A percentile compares a stretch with the other conserved stretches of the same genome.
phyloP scores from a whole-genome alignment of 2,113 vertebrate species.

The Butastur rufipennis region DNA sequence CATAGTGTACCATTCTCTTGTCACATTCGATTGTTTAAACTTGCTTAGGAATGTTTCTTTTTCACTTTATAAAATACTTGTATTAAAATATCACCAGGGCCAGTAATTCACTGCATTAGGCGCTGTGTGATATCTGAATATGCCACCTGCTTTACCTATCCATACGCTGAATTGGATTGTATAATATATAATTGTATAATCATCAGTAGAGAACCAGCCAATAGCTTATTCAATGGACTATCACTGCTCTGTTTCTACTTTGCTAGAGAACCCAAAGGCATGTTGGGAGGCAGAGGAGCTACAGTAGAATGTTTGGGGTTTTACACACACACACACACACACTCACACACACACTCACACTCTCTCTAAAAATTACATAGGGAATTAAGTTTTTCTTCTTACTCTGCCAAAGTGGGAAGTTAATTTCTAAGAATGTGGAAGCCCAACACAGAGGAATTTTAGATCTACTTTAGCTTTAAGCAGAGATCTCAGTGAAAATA shows the following conservation, averaged over 20 bases:
- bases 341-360: neutral
- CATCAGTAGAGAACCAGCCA: neutral
- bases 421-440: neutral
- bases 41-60: neutral
- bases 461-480: neutral
- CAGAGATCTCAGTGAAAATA: neutral
- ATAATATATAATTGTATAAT: neutral
- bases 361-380: neutral
- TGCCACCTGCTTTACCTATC: neutral
- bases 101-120: neutral
- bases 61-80: neutral
- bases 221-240: neutral
- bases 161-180: neutral
- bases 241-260: neutral
- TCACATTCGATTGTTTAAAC: neutral
- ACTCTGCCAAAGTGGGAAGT: neutral
- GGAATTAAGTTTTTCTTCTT: neutral
- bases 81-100: neutral
- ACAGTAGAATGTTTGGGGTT: neutral
- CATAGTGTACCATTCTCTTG: neutral
- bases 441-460: neutral
- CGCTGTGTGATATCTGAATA: neutral
- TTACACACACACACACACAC: too few species aligned
- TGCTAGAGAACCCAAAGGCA: neutral
- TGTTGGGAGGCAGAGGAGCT: neutral